Base-by-base conservation (phyloP, 2,113 vertebrate species). In the Alligator sinensis region DNA sequence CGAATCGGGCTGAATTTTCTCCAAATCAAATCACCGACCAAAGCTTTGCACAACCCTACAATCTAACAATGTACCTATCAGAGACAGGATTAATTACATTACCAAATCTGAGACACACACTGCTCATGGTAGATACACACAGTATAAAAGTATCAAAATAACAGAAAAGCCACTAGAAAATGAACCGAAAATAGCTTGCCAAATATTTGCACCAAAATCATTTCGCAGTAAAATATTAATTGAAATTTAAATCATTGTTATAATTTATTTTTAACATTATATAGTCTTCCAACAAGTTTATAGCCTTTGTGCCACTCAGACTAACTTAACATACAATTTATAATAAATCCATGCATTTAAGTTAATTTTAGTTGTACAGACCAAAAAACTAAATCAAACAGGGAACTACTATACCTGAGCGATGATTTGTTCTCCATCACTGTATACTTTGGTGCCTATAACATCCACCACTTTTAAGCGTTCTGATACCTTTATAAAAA, bases 401-500 rank as follows among this genome's bases (percentile, higher is more conserved):
- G 81, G 34, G 88, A 92, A 19, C 27, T 9, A 74, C 77, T 80
- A 86, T 97, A 99, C 99, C 99, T 99, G 99, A 98, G 99, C 99
- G 97, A 99, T 99, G 64, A 99, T 99, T 97, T 99, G 99, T 98
- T 99, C 99, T 94, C 98, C 98, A 79, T 99, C 98, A 72, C 92
- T 98, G 97, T 98, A 99, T 93, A 98, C 98, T 98, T 98, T 99
- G 89, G 99, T 99, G 92, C 98, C 99, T 92, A 99, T 98, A 81
- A 99, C 99, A 89, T 99, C 99, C 82, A 99, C 99, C 85, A 99
- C 99, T 98, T 99, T 99, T 98, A 99, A 99, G 94, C 99, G 99
- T 97, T 99, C 99, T 54, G 99, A 99, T 74, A 99, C 91, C 99
- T 99, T 91, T 38, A 90, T 94, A 75, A 86, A 95, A 96, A 82